Evolutionary conservation across 2,113 vertebrate species (phyloP).

Genomic region (Sceloporus undulatus): DNA sequence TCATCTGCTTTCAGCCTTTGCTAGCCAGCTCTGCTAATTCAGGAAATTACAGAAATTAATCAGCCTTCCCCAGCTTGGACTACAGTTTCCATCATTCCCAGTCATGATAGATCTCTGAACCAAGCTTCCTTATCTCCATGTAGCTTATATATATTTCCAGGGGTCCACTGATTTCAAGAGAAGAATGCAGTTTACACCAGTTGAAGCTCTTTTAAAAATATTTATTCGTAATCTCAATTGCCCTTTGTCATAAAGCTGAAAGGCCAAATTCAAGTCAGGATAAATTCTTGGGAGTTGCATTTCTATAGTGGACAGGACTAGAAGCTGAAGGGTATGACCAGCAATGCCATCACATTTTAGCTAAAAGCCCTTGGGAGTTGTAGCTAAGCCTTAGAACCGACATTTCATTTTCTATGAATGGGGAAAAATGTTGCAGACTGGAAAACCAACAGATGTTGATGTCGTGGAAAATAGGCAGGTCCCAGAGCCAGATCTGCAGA

Average conservation of each 20-base stretch:
- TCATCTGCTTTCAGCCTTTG: slow-evolving; percentile 1
- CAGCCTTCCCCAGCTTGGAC: not conserved
- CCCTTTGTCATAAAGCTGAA: too few species aligned
- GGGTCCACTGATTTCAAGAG: not conserved
- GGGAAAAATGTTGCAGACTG: too few species aligned
- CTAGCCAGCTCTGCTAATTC: not conserved
- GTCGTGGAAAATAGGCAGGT: too few species aligned
- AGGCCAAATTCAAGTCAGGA: too few species aligned
- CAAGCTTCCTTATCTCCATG: not conserved
- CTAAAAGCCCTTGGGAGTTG: too few species aligned
- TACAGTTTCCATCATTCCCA: not conserved
- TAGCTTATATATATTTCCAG: not conserved
- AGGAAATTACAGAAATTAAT: not conserved
- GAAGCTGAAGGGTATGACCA: not conserved
- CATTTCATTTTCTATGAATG: too few species aligned
- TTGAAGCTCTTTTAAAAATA: not conserved
- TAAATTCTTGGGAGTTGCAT: not conserved
- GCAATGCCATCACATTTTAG: not conserved
- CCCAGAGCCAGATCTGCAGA: too few species aligned
- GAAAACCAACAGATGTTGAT: too few species aligned
- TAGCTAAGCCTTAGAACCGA: too few species aligned
- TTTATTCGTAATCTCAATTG: too few species aligned
- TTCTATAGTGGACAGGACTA: too few species aligned
- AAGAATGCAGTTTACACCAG: not conserved
- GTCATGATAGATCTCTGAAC: not conserved